Evolutionary conservation across 1,140 invertebrate species (phyloP).

Genomic region (Piezodorus guildinii): DNA sequence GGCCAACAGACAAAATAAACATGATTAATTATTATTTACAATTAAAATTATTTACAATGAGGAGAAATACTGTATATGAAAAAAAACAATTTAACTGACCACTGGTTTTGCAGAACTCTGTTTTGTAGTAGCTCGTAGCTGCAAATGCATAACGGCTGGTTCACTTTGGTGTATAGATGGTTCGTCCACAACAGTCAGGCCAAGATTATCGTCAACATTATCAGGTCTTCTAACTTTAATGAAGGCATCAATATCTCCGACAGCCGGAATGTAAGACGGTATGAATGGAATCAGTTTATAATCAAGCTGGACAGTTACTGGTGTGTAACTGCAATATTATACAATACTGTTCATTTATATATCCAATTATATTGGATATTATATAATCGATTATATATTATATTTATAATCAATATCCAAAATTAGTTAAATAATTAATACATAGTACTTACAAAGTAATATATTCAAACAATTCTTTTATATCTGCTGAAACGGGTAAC

Average conservation of each 20-base stretch:
- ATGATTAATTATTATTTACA: too few species aligned
- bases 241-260: slow-evolving; percentile 97
- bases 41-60: too few species aligned
- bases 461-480: slow-evolving; percentile 87
- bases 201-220: slow-evolving; percentile 54
- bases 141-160: slow-evolving; percentile 83
- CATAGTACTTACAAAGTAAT: slow-evolving; percentile 61
- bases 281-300: slow-evolving; percentile 88
- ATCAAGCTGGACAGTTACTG: slow-evolving; percentile 80
- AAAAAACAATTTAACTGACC: slow-evolving; percentile 27
- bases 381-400: too few species aligned
- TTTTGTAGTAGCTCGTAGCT: slow-evolving; percentile 75
- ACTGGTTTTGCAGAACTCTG: slow-evolving; percentile 42
- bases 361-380: too few species aligned
- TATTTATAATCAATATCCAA: slow-evolving; percentile 22
- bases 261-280: slow-evolving; percentile 92
- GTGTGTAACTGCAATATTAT: slow-evolving; percentile 61
- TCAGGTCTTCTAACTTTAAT: slow-evolving; percentile 83
- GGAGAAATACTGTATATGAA: too few species aligned
- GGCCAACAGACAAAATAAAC: too few species aligned
- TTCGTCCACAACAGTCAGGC: slow-evolving; percentile 84
- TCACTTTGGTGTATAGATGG: slow-evolving; percentile 91
- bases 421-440: slow-evolving; percentile 19
- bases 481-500: slow-evolving; percentile 66
- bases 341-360: not conserved